These are phyloP conservation scores for Rotaria socialis DNA, from an alignment of 2,888 invertebrate species.

Conservation along the genomic window DNA sequence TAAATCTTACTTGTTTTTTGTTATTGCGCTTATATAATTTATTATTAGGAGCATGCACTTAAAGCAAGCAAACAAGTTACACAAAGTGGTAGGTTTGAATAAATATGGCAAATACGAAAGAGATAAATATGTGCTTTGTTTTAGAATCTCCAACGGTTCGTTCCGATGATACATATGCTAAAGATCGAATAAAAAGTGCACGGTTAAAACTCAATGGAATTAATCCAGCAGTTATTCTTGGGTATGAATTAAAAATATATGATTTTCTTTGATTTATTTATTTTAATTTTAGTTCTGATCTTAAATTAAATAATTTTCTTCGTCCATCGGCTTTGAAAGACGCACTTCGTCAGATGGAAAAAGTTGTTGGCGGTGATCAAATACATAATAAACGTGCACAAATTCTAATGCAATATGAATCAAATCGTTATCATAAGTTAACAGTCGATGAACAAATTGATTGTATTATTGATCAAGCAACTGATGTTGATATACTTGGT, in stretches of 20 bases:
- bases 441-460: conserved; percentile 62
- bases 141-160: not conserved
- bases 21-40: not conserved
- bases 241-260: not conserved
- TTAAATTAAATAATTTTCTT: too few relatives aligned
- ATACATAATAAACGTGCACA: not conserved
- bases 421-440: conserved; percentile 49
- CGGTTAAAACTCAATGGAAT: conserved; percentile 39
- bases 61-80: not conserved
- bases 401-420: conserved; percentile 44
- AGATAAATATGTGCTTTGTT: not conserved
- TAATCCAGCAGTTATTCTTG: conserved; percentile 38
- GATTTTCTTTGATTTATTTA: too few relatives aligned
- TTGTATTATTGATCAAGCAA: conserved; percentile 69
- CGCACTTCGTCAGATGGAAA: not conserved
- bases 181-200: conserved; percentile 44
- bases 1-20: not conserved
- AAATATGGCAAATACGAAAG: too few relatives aligned
- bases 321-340: too few relatives aligned
- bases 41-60: not conserved
- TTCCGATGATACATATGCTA: conserved; percentile 34
- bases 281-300: too few relatives aligned
- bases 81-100: not conserved
- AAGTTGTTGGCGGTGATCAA: not conserved
- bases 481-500: conserved; percentile 68